A percentile compares a stretch with the other conserved stretches of the same genome.
These are phyloP conservation scores for Python bivittatus DNA, from an alignment of 2,113 vertebrate genomes.

Conservation along the genomic window DNA sequence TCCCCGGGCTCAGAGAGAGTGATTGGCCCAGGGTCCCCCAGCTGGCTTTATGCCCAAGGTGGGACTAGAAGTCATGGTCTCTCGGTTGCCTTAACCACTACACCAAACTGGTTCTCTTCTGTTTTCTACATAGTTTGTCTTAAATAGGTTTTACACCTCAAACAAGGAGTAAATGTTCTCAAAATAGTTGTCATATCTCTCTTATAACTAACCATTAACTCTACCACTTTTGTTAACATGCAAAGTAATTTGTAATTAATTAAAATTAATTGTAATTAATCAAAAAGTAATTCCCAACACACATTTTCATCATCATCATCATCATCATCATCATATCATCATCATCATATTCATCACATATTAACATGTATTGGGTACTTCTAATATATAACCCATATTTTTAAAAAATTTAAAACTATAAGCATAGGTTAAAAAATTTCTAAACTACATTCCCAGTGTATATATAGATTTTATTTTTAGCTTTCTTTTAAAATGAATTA, in stretches of 20 bases:
- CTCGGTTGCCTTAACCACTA: neutral
- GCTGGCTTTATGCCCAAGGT: neutral
- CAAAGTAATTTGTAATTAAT: neutral
- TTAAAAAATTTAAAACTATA: neutral
- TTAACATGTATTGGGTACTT: neutral
- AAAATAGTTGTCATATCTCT: neutral
- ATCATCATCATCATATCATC: neutral
- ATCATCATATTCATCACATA: neutral
- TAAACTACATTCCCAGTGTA: neutral
- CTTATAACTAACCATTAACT: neutral
- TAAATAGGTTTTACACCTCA: neutral
- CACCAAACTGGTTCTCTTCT: neutral
- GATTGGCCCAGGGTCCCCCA: neutral
- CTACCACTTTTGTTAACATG: neutral
- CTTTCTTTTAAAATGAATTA: neutral
- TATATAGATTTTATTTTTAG: neutral
- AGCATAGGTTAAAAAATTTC: neutral
- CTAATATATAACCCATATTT: neutral
- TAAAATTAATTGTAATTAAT: no score
- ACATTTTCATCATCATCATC: neutral
- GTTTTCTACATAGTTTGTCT: neutral
- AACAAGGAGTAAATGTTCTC: neutral
- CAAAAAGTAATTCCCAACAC: no score
- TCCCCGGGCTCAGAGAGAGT: neutral
- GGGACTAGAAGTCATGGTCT: neutral